These are phyloP conservation scores for Leucoraja erinaceus DNA, from an alignment of 2,113 vertebrate genomes.

Conservation along the genomic window DNA sequence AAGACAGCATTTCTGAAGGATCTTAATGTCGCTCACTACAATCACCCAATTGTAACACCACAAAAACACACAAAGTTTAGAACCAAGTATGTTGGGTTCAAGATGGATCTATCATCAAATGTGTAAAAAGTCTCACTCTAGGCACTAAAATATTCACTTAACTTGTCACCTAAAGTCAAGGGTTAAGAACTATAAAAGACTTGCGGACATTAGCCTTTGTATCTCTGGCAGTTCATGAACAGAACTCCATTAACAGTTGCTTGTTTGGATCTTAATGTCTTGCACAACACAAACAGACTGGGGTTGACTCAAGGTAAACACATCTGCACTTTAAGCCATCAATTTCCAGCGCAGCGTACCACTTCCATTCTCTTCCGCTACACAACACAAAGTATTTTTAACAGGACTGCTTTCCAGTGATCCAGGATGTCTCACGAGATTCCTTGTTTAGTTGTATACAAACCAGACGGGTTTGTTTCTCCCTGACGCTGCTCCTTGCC, in stretches of 20 bases:
- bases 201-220: not conserved
- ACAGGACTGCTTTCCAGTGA: not conserved
- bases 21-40: not conserved
- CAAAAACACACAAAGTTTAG: not conserved
- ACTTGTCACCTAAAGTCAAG: not conserved
- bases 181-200: not conserved
- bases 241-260: not conserved
- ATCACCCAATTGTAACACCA: not conserved
- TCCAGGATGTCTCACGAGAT: not conserved
- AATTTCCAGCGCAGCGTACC: not conserved
- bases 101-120: not conserved
- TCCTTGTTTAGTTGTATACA: not conserved
- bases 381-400: not conserved
- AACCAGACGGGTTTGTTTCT: not conserved
- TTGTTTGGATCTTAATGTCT: not conserved
- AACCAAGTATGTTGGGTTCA: not conserved
- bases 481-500: not conserved
- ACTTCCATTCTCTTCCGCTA: not conserved
- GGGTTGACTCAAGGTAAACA: not conserved
- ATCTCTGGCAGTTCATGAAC: not conserved
- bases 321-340: not conserved
- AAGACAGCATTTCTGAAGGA: not conserved
- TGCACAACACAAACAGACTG: not conserved
- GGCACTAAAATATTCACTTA: not conserved
- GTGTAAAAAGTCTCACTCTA: not conserved